Conservation (phyloP, 30 jellyfish, hydroid and myxozoan genomes). For the Aurelia coerulea region DNA sequence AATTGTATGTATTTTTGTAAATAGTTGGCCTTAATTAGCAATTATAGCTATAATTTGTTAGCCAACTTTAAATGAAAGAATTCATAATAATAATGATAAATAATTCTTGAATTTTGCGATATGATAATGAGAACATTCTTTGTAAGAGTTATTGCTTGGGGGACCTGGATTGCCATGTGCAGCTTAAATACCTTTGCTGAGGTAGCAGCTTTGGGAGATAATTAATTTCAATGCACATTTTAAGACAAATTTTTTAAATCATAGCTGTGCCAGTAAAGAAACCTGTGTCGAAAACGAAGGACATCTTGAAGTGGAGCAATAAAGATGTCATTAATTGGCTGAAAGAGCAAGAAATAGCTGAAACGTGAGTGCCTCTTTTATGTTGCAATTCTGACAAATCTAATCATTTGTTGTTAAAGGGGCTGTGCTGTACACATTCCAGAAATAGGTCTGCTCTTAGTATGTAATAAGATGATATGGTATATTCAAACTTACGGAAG, state of each 20-base stretch:
- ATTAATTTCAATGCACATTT: no score
- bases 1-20: no score
- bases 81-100: no score
- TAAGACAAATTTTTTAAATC: not conserved
- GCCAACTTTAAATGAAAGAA: no score
- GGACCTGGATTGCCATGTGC: not conserved
- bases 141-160: not conserved
- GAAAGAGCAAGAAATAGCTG: not conserved
- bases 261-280: not conserved
- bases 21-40: no score
- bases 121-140: no score
- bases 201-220: no score
- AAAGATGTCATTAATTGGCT: conserved; percentile 28
- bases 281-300: not conserved
- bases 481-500: no score
- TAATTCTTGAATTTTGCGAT: not conserved
- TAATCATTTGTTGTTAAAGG: not conserved
- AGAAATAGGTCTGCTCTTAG: no score
- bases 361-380: conserved; percentile 17
- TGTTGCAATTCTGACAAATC: not conserved
- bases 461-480: no score
- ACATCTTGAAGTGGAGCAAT: conserved; percentile 25
- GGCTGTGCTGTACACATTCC: no score
- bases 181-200: not conserved
- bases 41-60: no score